These are phyloP conservation scores for Drosophila pseudotakahashii DNA, from an alignment of 2,888 invertebrate genomes.

Conservation along the genomic window DNA sequence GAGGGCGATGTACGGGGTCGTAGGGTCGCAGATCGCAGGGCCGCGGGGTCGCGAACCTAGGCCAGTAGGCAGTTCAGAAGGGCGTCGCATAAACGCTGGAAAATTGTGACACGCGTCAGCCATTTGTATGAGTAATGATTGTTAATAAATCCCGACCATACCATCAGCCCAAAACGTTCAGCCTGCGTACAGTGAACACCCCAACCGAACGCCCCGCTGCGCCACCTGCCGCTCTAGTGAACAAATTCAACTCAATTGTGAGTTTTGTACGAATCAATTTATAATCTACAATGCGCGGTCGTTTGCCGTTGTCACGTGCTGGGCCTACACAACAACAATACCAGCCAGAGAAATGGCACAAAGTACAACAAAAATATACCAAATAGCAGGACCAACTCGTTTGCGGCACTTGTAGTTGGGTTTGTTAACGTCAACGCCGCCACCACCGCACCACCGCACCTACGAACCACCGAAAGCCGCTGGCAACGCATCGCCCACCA, in stretches of 20 bases:
- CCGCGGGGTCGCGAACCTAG: constrained; percentile 19
- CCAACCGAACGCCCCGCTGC: constrained; percentile 10
- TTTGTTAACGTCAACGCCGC: constrained; percentile 73
- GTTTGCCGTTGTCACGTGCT: constrained; percentile 69
- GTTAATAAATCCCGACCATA: constrained; percentile 72
- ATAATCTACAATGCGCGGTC: constrained; percentile 67
- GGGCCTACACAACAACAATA: constrained; percentile 47
- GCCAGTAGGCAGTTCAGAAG: constrained; percentile 66
- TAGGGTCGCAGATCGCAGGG: neutral
- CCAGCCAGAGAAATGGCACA: constrained; percentile 23
- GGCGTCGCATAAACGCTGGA: constrained; percentile 72
- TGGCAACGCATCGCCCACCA: constrained; percentile 59
- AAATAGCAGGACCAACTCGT: constrained; percentile 41
- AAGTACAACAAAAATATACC: constrained; percentile 21
- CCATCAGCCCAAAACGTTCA: constrained; percentile 16
- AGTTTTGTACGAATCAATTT: constrained; percentile 79
- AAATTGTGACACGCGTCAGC: constrained; percentile 81
- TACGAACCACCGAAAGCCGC: constrained; percentile 29
- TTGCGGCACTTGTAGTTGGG: constrained; percentile 68
- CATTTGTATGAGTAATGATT: constrained; percentile 82
- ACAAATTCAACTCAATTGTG: constrained; percentile 78
- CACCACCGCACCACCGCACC: constrained; percentile 20
- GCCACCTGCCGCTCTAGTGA: constrained; percentile 47
- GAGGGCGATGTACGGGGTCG: constrained; percentile 22
- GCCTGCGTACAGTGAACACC: constrained; percentile 7